Percentiles rank a stretch among this genome's conserved stretches.
These are phyloP conservation scores for Setipinna tenuifilis DNA, from an alignment of 2,797 vertebrate species.

Conservation along the genomic window DNA sequence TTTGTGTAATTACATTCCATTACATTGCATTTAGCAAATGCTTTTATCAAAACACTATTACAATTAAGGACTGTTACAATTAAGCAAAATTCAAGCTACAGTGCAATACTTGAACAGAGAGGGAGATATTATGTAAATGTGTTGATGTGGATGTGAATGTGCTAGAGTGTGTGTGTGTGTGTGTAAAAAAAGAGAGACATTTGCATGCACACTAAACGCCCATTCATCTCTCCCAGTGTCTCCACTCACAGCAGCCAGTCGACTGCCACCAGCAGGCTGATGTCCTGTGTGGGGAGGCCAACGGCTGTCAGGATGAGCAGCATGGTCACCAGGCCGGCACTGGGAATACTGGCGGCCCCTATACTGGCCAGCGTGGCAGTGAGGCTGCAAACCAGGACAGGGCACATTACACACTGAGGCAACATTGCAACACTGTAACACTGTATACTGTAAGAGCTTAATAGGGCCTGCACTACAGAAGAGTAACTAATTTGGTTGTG, in stretches of 20 bases:
- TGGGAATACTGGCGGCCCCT: slow-evolving; percentile 89
- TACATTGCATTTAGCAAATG: too few species aligned
- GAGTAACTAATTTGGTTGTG: not conserved
- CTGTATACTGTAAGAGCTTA: not conserved
- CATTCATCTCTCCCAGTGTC: not conserved
- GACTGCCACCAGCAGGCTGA: slow-evolving; percentile 88
- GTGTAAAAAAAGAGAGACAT: not conserved
- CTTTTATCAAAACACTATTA: too few species aligned
- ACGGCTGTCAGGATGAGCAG: slow-evolving; percentile 88
- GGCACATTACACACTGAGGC: not conserved
- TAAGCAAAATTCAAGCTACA: too few species aligned
- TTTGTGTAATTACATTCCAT: not conserved
- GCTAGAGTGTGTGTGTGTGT: not conserved
- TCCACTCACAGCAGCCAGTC: slow-evolving; percentile 90
- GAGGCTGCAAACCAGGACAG: slow-evolving; percentile 69
- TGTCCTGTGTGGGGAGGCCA: slow-evolving; percentile 87
- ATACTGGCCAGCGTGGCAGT: slow-evolving; percentile 87
- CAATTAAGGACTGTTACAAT: too few species aligned
- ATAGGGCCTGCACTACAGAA: not conserved
- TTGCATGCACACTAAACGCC: not conserved
- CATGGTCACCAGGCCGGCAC: slow-evolving; percentile 89
- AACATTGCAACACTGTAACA: not conserved
- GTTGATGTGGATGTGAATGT: not conserved
- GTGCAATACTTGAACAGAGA: not conserved
- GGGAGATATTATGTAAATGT: not conserved